phyloP scores from a whole-genome alignment of 30 jellyfish, hydroid and myxozoan genomes.

The Turritopsis rubra region DNA sequence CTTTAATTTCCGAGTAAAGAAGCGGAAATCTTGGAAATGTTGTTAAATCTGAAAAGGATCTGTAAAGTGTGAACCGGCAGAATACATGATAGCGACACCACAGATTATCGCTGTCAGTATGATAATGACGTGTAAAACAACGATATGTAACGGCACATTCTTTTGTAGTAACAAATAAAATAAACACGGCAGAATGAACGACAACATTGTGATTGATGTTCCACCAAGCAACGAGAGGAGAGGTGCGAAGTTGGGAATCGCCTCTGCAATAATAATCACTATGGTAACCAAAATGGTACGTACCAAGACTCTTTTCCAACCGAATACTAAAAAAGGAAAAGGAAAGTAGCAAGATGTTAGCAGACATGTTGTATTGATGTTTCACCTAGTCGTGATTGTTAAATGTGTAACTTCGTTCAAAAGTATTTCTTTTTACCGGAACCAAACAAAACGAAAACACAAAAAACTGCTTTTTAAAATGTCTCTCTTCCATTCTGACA shows the following conservation, averaged over 20 bases:
- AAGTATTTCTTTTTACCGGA: too few species aligned
- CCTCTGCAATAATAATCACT: slow-evolving; percentile 79
- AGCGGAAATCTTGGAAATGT: too few species aligned
- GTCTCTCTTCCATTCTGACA: too few species aligned
- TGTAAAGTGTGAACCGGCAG: slow-evolving; percentile 46
- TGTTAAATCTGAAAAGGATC: slow-evolving; percentile 33
- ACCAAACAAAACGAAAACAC: too few species aligned
- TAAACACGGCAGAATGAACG: slow-evolving; percentile 71
- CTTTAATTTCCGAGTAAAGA: too few species aligned
- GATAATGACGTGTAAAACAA: slow-evolving; percentile 63
- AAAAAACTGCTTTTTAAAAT: too few species aligned
- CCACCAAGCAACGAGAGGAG: slow-evolving; percentile 80
- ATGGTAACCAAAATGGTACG: slow-evolving; percentile 43
- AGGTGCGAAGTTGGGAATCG: slow-evolving; percentile 82
- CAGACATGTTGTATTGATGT: too few species aligned
- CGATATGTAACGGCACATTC: slow-evolving; percentile 44
- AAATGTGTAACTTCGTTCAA: too few species aligned
- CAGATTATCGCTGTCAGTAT: slow-evolving; percentile 51
- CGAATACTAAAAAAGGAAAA: slow-evolving; percentile 71
- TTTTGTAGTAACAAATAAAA: slow-evolving; percentile 43
- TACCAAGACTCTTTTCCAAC: slow-evolving; percentile 52
- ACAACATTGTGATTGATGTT: slow-evolving; percentile 90
- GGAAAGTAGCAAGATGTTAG: too few species aligned
- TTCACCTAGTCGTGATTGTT: too few species aligned
- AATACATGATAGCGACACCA: slow-evolving; percentile 76